A percentile compares a stretch with the other conserved stretches of the same genome.
phyloP scores from a whole-genome alignment of 1,140 invertebrate genomes.

The Druon quercuslanigerum region DNA sequence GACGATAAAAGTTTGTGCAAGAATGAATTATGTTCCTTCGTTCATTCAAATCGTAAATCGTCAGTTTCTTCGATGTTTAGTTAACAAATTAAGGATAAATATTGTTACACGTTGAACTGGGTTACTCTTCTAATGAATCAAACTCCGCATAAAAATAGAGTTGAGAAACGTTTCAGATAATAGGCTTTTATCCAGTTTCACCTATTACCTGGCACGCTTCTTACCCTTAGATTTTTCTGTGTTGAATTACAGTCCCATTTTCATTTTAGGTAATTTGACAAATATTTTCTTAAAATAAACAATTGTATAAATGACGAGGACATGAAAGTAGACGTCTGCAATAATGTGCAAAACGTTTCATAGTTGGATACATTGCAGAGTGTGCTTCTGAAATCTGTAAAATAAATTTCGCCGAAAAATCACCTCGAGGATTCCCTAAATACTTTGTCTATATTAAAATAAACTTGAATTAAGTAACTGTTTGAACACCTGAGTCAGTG shows the following conservation, averaged over 20 bases:
- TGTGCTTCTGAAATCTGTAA: constrained; percentile 41
- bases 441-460: constrained; percentile 57
- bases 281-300: neutral
- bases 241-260: neutral
- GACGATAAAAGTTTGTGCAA: too few species aligned
- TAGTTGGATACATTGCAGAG: constrained; percentile 24
- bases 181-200: too few species aligned
- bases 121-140: too few species aligned
- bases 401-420: constrained; percentile 43
- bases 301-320: constrained; percentile 6
- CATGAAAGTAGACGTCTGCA: constrained; percentile 18
- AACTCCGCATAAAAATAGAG: too few species aligned
- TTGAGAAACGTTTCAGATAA: too few species aligned
- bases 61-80: too few species aligned
- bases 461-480: constrained; percentile 38
- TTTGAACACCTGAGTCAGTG: neutral
- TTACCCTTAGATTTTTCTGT: too few species aligned
- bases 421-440: constrained; percentile 42
- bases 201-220: too few species aligned
- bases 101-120: too few species aligned
- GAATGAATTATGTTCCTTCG: too few species aligned
- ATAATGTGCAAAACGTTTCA: constrained; percentile 28
- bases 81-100: too few species aligned
- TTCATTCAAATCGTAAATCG: too few species aligned
- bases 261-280: neutral